Conservation (phyloP, 2,113 vertebrate species). For the Gambusia affinis region DNA sequence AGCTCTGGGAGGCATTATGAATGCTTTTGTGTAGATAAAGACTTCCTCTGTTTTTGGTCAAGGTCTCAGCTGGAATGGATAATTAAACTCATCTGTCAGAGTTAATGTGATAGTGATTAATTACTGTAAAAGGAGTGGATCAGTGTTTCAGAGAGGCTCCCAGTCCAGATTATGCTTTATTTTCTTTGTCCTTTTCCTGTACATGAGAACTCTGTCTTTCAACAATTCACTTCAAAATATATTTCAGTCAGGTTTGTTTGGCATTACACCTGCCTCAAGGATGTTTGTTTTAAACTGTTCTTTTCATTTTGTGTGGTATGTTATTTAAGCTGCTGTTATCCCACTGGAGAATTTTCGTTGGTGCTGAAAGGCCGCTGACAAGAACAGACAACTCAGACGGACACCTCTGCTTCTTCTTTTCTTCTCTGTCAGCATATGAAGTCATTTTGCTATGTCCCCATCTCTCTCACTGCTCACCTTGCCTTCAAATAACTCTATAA, state of each 20-base stretch:
- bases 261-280: too few species aligned
- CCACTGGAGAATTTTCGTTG: too few species aligned
- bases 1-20: not conserved
- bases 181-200: not conserved
- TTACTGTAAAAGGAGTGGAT: constrained; percentile 10
- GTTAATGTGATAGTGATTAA: constrained; percentile 39
- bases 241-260: too few species aligned
- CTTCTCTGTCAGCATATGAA: not conserved
- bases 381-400: too few species aligned
- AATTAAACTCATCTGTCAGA: constrained; percentile 32
- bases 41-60: constrained; percentile 23
- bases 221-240: too few species aligned
- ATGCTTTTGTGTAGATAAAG: constrained; percentile 5
- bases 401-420: not conserved
- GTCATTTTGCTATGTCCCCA: not conserved
- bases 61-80: not conserved
- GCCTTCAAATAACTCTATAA: constrained; percentile 16
- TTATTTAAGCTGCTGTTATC: too few species aligned
- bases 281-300: too few species aligned
- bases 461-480: constrained; percentile 18
- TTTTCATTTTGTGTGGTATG: too few species aligned
- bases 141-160: constrained; percentile 23
- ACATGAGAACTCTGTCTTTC: not conserved
- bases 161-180: constrained; percentile 1
- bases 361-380: too few species aligned